Percentiles rank a stretch among this genome's conserved stretches.
Evolutionary conservation across 2,888 invertebrate species (phyloP).

Genomic region (Tribolium freemani): DNA sequence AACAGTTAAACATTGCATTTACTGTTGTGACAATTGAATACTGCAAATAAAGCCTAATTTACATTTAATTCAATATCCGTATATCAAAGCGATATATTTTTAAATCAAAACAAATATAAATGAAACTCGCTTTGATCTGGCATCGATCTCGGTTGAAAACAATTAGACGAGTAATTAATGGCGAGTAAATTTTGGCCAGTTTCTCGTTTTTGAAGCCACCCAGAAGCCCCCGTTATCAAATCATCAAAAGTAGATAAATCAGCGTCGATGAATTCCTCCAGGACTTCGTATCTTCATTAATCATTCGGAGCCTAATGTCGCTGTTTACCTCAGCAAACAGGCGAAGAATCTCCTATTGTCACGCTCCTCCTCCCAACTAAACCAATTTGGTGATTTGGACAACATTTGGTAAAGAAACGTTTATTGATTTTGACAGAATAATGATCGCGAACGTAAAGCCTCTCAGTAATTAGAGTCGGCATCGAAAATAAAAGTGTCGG

Average conservation of each 20-base stretch:
- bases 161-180: background rate
- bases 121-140: no score
- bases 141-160: background rate
- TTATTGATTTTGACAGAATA: conserved; percentile 38
- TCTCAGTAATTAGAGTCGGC: conserved; percentile 51
- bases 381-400: conserved; percentile 14
- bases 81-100: no score
- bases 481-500: conserved; percentile 47
- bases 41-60: no score
- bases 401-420: conserved; percentile 25
- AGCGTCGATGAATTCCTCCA: background rate
- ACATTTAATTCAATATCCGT: no score
- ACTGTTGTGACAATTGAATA: no score
- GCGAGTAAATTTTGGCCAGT: background rate
- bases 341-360: conserved; percentile 19
- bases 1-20: no score
- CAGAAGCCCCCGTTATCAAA: background rate
- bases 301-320: conserved; percentile 12
- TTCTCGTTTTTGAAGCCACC: background rate
- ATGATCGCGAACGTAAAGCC: conserved; percentile 26
- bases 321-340: conserved; percentile 15
- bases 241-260: conserved; percentile 20
- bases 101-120: no score
- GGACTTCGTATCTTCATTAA: background rate
- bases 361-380: conserved; percentile 9